Evolutionary conservation across 2,888 invertebrate genomes (phyloP).

Genomic region (Selenia dentaria): DNA sequence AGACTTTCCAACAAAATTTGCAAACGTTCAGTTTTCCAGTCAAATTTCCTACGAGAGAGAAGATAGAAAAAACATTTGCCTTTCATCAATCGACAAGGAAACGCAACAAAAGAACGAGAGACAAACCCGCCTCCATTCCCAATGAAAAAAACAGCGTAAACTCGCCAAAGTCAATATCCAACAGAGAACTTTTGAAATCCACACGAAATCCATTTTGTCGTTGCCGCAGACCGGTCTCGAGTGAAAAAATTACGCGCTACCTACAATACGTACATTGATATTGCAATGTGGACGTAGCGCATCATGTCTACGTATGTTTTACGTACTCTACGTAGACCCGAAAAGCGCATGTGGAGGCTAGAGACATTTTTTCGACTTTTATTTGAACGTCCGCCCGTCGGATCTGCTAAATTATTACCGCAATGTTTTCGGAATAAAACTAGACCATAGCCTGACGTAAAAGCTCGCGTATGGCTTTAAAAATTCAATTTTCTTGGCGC

Average conservation of each 20-base stretch:
- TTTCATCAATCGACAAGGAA: slow-evolving; percentile 23
- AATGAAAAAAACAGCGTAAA: slow-evolving; percentile 35
- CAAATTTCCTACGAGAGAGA: slow-evolving; percentile 7
- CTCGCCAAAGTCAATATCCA: slow-evolving; percentile 48
- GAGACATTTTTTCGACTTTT: slow-evolving; percentile 44
- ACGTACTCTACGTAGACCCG: slow-evolving; percentile 28
- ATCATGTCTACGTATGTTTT: slow-evolving; percentile 3
- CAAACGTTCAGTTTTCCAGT: neutral
- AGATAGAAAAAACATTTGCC: slow-evolving; percentile 16
- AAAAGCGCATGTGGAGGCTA: slow-evolving; percentile 37
- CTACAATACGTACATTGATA: slow-evolving; percentile 7
- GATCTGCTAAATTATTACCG: slow-evolving; percentile 53
- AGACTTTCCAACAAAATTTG: no score
- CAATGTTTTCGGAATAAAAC: slow-evolving; percentile 53
- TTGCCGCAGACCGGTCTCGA: slow-evolving; percentile 37
- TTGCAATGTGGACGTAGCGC: neutral
- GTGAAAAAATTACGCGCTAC: slow-evolving; percentile 37
- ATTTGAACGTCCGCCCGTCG: slow-evolving; percentile 39
- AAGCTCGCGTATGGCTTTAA: slow-evolving; percentile 51
- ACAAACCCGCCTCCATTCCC: slow-evolving; percentile 17
- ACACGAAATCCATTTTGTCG: slow-evolving; percentile 52
- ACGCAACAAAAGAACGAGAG: slow-evolving; percentile 15
- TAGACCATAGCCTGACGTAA: slow-evolving; percentile 41
- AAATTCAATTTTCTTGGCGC: slow-evolving; percentile 52
- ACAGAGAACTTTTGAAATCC: slow-evolving; percentile 50